Percentiles rank a stretch among this genome's conserved stretches.
These are phyloP conservation scores for Hirtodrosophila duncani DNA, from an alignment of 2,888 invertebrate genomes.

Conservation along the genomic window DNA sequence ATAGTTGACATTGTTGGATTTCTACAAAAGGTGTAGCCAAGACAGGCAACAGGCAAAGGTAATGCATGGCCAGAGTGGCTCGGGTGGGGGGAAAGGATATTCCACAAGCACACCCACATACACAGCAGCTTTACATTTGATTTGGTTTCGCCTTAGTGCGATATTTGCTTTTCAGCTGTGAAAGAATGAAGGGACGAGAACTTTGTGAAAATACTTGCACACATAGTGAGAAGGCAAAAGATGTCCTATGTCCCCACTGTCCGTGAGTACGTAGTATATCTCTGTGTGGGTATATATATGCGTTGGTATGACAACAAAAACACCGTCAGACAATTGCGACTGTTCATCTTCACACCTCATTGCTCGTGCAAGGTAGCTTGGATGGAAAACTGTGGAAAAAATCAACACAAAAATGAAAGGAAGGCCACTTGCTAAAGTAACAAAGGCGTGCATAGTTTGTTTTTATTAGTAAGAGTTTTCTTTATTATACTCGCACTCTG, in stretches of 20 bases:
- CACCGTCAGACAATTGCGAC: slow-evolving; percentile 63
- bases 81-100: slow-evolving; percentile 7
- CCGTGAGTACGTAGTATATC: slow-evolving; percentile 16
- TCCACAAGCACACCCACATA: slow-evolving; percentile 40
- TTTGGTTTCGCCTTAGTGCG: slow-evolving; percentile 57
- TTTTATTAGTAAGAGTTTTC: slow-evolving; percentile 34
- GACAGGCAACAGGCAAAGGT: slow-evolving; percentile 17
- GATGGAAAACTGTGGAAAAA: slow-evolving; percentile 8
- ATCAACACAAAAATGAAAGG: slow-evolving; percentile 1
- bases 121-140: slow-evolving; percentile 52
- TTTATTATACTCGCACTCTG: slow-evolving; percentile 1
- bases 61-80: neutral
- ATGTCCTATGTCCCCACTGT: slow-evolving; percentile 16
- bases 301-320: slow-evolving; percentile 45
- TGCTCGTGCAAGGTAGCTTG: slow-evolving; percentile 54
- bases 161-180: slow-evolving; percentile 52
- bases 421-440: slow-evolving; percentile 25
- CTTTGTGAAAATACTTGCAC: slow-evolving; percentile 16
- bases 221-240: slow-evolving; percentile 14
- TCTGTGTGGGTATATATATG: slow-evolving; percentile 11
- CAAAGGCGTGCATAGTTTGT: slow-evolving; percentile 29
- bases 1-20: slow-evolving; percentile 70
- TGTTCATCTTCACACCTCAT: slow-evolving; percentile 72
- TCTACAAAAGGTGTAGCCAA: slow-evolving; percentile 60
- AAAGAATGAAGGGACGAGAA: slow-evolving; percentile 14